phyloP scores from a whole-genome alignment of 1,140 invertebrate genomes.

The Cherax quadricarinatus region DNA sequence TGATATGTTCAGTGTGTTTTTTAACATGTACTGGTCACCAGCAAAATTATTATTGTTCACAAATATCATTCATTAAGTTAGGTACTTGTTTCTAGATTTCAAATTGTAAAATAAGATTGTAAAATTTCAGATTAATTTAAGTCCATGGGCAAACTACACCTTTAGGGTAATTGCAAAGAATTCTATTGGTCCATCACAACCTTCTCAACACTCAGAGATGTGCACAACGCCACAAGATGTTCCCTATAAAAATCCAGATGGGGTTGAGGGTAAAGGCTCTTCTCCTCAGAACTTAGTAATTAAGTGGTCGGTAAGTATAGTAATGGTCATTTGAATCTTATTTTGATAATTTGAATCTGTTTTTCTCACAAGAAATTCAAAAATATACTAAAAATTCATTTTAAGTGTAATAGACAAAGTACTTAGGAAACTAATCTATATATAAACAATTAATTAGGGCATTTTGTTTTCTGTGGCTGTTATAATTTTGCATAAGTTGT shows the following conservation, averaged over 20 bases:
- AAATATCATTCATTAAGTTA: background rate
- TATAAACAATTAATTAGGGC: no score
- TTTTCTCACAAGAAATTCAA: no score
- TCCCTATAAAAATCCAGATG: constrained; percentile 95
- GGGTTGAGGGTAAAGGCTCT: constrained; percentile 93
- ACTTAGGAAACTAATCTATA: no score
- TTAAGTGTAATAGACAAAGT: no score
- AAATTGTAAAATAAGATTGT: background rate
- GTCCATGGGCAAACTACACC: constrained; percentile 97
- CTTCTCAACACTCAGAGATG: constrained; percentile 87
- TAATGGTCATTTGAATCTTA: background rate
- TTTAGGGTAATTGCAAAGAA: constrained; percentile 96
- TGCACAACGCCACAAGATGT: constrained; percentile 93
- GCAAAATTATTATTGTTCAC: background rate
- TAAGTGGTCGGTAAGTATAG: constrained; percentile 89
- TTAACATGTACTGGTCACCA: background rate
- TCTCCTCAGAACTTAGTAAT: constrained; percentile 94
- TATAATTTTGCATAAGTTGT: no score
- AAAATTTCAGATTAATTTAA: constrained; percentile 82
- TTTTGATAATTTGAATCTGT: no score
- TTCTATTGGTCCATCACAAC: constrained; percentile 92
- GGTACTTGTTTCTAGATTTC: background rate
- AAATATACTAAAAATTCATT: no score
- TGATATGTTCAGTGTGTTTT: background rate
- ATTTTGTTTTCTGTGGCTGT: no score